Evolutionary conservation across 2,797 vertebrate species (phyloP).

Genomic region (Onychomys torridus): DNA sequence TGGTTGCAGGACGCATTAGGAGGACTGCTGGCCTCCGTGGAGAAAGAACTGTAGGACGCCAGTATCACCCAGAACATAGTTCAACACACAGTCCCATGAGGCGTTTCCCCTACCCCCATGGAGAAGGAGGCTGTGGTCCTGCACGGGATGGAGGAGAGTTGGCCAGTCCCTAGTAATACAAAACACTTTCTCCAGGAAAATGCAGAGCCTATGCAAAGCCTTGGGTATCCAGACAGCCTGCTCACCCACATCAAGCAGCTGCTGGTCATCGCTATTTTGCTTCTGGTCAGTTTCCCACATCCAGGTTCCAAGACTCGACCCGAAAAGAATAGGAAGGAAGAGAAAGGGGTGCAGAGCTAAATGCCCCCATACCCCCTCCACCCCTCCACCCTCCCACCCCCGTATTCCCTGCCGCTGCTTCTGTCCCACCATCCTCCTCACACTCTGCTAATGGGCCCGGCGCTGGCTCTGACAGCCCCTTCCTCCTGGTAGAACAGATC

Average conservation of each 20-base stretch:
- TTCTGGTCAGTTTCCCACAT: neutral
- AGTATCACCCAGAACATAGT: neutral
- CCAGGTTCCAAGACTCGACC: neutral
- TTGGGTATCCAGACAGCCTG: neutral
- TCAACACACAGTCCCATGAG: neutral
- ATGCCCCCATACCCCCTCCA: neutral
- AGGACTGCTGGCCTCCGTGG: neutral
- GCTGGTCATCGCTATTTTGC: neutral
- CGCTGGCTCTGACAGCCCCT: neutral
- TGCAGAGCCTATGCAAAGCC: neutral
- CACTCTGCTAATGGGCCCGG: neutral
- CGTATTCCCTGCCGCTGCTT: neutral
- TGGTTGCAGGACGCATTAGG: no score
- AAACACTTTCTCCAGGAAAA: neutral
- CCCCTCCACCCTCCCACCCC: no score
- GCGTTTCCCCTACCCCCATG: neutral
- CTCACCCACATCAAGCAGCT: neutral
- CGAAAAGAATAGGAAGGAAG: neutral
- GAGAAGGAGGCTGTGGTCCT: neutral
- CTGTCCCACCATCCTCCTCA: neutral
- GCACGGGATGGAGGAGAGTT: neutral
- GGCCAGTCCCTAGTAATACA: neutral
- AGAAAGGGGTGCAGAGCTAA: neutral
- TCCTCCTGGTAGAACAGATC: neutral
- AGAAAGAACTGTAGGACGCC: neutral